Evolutionary conservation across 2,797 vertebrate species (phyloP).

Genomic region (Brachyalestes nurse): DNA sequence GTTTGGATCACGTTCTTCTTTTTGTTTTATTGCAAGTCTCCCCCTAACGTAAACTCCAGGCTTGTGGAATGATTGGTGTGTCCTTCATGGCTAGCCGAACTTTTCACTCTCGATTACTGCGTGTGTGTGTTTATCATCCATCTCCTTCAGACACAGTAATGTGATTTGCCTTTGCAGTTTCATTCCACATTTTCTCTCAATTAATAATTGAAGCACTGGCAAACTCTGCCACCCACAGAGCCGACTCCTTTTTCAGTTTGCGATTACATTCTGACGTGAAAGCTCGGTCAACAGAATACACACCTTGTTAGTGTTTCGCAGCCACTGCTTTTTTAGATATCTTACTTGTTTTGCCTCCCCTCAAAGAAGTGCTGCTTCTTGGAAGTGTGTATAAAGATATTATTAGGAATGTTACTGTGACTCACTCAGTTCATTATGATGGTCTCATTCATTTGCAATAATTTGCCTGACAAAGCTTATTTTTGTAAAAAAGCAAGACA

Average conservation of each 20-base stretch:
- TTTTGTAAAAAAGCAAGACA: slow-evolving; percentile 14
- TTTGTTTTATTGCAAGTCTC: neutral
- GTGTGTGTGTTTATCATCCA: neutral
- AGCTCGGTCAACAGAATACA: neutral
- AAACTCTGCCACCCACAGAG: too few relatives aligned
- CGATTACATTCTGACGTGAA: neutral
- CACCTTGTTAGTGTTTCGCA: neutral
- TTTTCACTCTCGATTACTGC: slow-evolving; percentile 13
- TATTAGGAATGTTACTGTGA: neutral
- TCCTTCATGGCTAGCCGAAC: slow-evolving; percentile 25
- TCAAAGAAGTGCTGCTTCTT: slow-evolving; percentile 3
- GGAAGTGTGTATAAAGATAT: slow-evolving; percentile 5
- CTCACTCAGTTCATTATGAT: slow-evolving; percentile 25
- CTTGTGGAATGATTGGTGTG: neutral
- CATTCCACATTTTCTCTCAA: neutral
- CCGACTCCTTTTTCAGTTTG: neutral
- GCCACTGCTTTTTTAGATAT: neutral
- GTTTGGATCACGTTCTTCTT: neutral
- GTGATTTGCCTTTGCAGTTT: neutral
- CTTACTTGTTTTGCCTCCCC: neutral
- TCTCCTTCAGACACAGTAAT: neutral
- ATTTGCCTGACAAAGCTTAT: neutral
- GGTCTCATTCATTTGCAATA: neutral
- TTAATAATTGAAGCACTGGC: neutral
- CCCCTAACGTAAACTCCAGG: neutral